These are phyloP conservation scores for Tetragnatha versicolor DNA, from an alignment of 1,140 invertebrate genomes.

Conservation along the genomic window DNA sequence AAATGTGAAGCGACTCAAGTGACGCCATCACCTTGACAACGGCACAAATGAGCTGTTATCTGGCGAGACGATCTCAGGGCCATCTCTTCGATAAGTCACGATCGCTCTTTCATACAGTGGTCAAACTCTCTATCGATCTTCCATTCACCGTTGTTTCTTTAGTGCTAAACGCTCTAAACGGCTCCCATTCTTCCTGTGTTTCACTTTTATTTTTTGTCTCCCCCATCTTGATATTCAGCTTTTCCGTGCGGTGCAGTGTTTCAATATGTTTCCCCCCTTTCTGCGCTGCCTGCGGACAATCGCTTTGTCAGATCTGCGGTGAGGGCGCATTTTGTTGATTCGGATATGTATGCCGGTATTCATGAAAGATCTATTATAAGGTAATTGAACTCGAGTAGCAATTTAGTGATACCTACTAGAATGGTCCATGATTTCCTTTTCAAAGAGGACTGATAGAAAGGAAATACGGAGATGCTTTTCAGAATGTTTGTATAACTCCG, in stretches of 20 bases:
- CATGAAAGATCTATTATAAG: too few relatives aligned
- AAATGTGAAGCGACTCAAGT: constrained; percentile 21
- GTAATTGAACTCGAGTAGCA: too few relatives aligned
- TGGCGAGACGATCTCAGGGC: constrained; percentile 29
- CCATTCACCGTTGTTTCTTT: constrained; percentile 31
- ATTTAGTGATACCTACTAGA: too few relatives aligned
- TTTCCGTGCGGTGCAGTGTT: background rate
- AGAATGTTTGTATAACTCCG: too few relatives aligned
- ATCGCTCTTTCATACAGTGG: constrained; percentile 37
- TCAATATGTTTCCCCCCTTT: background rate
- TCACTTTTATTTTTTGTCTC: background rate
- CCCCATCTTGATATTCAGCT: background rate
- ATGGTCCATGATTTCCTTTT: too few relatives aligned
- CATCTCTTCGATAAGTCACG: constrained; percentile 49
- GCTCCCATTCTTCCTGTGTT: background rate
- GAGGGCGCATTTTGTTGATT: too few relatives aligned
- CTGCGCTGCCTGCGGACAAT: background rate
- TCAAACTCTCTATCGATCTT: constrained; percentile 42
- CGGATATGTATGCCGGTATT: too few relatives aligned
- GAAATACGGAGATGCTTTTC: too few relatives aligned
- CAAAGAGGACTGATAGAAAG: too few relatives aligned
- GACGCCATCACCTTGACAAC: constrained; percentile 42
- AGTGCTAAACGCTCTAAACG: constrained; percentile 41
- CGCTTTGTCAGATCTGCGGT: too few relatives aligned
- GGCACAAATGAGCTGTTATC: constrained; percentile 54